Evolutionary conservation across 1,140 invertebrate genomes (phyloP), one percentile per base, ranked within the genome.

Genomic region (Sitobion miscanthi): DNA sequence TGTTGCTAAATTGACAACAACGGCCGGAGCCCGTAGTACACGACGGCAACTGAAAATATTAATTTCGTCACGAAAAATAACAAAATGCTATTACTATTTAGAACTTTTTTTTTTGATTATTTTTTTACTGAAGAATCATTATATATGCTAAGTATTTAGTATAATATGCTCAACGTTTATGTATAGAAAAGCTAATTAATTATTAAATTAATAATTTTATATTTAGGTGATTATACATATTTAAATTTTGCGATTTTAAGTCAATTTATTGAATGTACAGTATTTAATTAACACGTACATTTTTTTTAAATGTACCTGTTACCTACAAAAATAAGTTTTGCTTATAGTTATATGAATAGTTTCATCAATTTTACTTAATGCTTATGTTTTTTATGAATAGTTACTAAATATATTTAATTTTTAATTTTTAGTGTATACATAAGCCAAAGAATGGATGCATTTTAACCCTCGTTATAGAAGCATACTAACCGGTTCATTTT

Each of bases 401-500:
- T 30, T 30, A 69, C 7, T 30, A 30, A 8, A 69, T 30, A 69
- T 69, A 62, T 30, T 82, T 82, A 7, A 30, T 30, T 82, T 82
- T 35, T 82, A 35, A 11, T 35, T 82, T 35, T 82, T 35, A 82
- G 11, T 6, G 14, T 8, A 69, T n/a, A 77, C n/a, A 35, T 35
- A 82, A n/a, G n/a, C 30, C 69, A 77, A 4, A 0, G 30, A 77
- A n/a, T 77, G 69, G n/a, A 77, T 11, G 77, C 35, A 82, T 82
- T 82, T 35, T 82, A 38, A 82, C 35, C n/a, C 7, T 38, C 25
- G 17, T 38, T 38, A 2, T 82, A 82, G 35, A 82, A 7, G 3
- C 23, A 85, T 85, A 85, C 49, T 89, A n/a, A 89, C 87, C 87
- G 30, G 21, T 89, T 89, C 87, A 89, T 89, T 89, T 62, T 90